These are phyloP conservation scores for Petromus typicus DNA, from an alignment of 2,113 vertebrate species.

Conservation along the genomic window DNA sequence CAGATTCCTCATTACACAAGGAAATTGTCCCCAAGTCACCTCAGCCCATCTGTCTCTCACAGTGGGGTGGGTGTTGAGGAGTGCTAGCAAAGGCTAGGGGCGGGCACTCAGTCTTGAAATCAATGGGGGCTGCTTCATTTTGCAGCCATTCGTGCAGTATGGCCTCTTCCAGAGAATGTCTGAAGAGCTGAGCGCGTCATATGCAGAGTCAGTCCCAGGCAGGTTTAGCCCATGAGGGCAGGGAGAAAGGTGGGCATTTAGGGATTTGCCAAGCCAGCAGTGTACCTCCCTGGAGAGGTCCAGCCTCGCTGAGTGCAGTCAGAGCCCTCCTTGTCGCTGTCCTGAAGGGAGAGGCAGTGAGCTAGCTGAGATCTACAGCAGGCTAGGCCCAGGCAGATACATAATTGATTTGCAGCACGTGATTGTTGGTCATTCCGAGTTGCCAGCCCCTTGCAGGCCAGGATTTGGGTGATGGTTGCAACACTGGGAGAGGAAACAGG, in stretches of 20 bases:
- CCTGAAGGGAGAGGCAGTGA: constrained; percentile 53
- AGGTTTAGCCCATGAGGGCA: not conserved
- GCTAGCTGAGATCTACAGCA: constrained; percentile 63
- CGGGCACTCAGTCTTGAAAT: not conserved
- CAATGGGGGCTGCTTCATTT: not conserved
- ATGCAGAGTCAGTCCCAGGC: not conserved
- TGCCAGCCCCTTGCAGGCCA: constrained; percentile 64
- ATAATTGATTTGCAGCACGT: constrained; percentile 70
- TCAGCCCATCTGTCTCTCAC: not conserved
- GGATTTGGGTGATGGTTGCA: constrained; percentile 64
- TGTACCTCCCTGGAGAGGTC: not conserved
- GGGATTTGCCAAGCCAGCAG: not conserved
- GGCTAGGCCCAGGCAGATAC: constrained; percentile 56
- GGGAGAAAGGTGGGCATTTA: not conserved
- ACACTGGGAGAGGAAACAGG: constrained; percentile 68
- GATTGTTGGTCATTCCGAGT: constrained; percentile 76
- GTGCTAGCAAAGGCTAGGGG: not conserved
- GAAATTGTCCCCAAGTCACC: not conserved
- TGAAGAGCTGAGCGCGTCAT: not conserved
- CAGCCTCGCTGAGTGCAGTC: not conserved
- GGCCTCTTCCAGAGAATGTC: not conserved
- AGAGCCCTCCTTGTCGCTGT: constrained; percentile 45
- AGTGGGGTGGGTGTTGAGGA: rapidly evolving
- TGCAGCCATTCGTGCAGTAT: not conserved
- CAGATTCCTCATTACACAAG: not conserved